Evolutionary conservation across 2,888 invertebrate species (phyloP).

Genomic region (Empis stercorea): DNA sequence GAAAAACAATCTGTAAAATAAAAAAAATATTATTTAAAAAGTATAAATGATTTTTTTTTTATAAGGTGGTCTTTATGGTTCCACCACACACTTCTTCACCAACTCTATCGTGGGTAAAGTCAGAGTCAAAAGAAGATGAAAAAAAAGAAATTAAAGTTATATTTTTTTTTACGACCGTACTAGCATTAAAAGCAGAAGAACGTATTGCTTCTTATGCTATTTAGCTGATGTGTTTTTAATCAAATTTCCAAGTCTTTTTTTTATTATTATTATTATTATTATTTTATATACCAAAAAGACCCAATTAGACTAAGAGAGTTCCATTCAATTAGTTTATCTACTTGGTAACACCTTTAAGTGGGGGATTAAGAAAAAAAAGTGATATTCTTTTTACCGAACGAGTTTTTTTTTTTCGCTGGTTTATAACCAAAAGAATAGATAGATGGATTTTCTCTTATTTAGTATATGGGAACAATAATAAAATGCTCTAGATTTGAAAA

Average conservation of each 20-base stretch:
- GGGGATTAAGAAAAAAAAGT: too few relatives aligned
- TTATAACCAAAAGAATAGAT: not conserved
- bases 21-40: too few relatives aligned
- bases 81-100: too few relatives aligned
- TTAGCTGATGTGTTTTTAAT: slow-evolving; percentile 1
- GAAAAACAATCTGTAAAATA: too few relatives aligned
- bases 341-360: slow-evolving; percentile 16
- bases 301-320: slow-evolving; percentile 9
- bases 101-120: too few relatives aligned
- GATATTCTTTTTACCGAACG: not conserved
- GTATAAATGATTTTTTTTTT: too few relatives aligned
- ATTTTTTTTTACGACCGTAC: not conserved
- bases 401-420: not conserved
- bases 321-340: slow-evolving; percentile 19
- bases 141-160: not conserved
- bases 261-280: too few relatives aligned
- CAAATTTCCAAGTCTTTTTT: slow-evolving; percentile 1
- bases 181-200: too few relatives aligned
- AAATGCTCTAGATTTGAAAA: too few relatives aligned
- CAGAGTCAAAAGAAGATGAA: not conserved
- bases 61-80: too few relatives aligned
- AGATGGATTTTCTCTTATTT: too few relatives aligned
- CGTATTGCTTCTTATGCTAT: not conserved
- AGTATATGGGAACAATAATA: too few relatives aligned
- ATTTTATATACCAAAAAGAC: not conserved